phyloP scores from a whole-genome alignment of 2,888 invertebrate genomes.

The Alloplasta piceator region DNA sequence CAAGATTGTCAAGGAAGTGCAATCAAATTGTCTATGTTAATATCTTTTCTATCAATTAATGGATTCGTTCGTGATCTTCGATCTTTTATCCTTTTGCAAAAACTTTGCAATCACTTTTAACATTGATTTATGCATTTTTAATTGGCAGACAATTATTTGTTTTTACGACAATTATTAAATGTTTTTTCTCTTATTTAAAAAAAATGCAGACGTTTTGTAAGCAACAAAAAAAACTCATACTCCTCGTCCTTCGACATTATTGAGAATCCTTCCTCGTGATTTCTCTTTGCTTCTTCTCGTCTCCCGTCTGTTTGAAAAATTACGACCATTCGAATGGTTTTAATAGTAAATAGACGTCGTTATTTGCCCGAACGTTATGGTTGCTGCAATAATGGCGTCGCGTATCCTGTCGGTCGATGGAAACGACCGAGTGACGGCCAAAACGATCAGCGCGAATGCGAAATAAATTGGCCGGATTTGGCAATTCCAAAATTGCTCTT shows the following conservation, averaged over 20 bases:
- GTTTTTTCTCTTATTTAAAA: neutral
- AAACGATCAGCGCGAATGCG: neutral
- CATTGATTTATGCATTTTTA: slow-evolving; percentile 2
- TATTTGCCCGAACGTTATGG: neutral
- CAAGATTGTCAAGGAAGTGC: neutral
- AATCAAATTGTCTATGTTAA: too few species aligned
- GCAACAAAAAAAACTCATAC: too few species aligned
- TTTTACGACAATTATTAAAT: neutral
- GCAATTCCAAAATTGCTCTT: too few species aligned
- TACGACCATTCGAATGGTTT: neutral
- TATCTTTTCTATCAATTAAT: slow-evolving; percentile 14
- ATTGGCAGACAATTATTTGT: neutral
- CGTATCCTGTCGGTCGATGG: neutral
- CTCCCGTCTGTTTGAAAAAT: neutral
- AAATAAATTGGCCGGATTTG: neutral
- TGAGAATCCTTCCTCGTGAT: neutral
- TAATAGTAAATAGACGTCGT: neutral
- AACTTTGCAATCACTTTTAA: too few species aligned
- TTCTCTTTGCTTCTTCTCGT: too few species aligned
- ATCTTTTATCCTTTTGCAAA: neutral
- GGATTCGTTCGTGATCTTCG: slow-evolving; percentile 41
- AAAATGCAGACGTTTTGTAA: too few species aligned
- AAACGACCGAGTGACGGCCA: neutral
- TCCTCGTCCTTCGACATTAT: neutral
- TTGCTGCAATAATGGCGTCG: slow-evolving; percentile 5